Conservation (phyloP, 2,888 invertebrate genomes). For the Deilephila porcellus region DNA sequence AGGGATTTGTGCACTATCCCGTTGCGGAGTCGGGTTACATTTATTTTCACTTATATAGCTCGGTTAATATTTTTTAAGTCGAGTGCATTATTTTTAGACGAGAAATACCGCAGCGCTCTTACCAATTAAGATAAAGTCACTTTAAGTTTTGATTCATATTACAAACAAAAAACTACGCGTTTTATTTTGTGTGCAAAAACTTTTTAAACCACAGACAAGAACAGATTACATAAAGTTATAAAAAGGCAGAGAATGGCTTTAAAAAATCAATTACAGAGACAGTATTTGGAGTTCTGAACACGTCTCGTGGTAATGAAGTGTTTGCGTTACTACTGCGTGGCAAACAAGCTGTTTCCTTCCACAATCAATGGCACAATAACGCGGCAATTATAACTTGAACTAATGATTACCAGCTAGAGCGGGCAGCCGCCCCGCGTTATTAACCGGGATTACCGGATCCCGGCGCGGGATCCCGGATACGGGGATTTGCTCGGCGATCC, state of each 20-base stretch:
- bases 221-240: too few relatives aligned
- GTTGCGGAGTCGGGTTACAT: slow-evolving; percentile 19
- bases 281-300: too few relatives aligned
- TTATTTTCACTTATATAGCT: slow-evolving; percentile 24
- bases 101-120: background rate
- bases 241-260: too few relatives aligned
- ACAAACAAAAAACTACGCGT: too few relatives aligned
- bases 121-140: background rate
- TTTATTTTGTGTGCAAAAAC: too few relatives aligned
- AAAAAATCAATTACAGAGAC: too few relatives aligned
- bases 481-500: slow-evolving; percentile 82
- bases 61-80: slow-evolving; percentile 9
- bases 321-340: background rate
- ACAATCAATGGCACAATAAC: slow-evolving; percentile 66
- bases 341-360: slow-evolving; percentile 47
- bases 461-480: slow-evolving; percentile 76
- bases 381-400: slow-evolving; percentile 75
- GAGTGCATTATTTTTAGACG: slow-evolving; percentile 15
- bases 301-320: background rate
- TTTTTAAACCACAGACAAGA: too few relatives aligned
- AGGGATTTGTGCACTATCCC: slow-evolving; percentile 30
- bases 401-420: slow-evolving; percentile 73
- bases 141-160: too few relatives aligned
- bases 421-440: slow-evolving; percentile 70
- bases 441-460: slow-evolving; percentile 83